Evolutionary conservation across 2,797 vertebrate species (phyloP).

Genomic region (Tangara arthus): DNA sequence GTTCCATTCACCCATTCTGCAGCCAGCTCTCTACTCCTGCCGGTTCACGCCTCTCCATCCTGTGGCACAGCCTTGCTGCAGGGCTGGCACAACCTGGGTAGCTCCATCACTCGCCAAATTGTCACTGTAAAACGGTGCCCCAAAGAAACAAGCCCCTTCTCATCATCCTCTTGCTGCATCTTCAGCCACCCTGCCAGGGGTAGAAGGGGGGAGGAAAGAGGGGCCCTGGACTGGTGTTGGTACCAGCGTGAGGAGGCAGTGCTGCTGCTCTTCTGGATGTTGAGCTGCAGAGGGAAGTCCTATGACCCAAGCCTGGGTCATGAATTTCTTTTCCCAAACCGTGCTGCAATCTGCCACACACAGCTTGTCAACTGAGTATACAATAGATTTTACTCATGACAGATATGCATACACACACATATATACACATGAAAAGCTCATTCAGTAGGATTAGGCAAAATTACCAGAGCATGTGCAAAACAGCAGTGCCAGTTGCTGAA

Average conservation of each 20-base stretch:
- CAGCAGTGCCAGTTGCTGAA: not conserved
- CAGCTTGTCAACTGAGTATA: not conserved
- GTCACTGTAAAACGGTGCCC: not conserved
- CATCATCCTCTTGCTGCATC: not conserved
- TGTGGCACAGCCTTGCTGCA: not conserved
- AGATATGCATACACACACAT: not conserved
- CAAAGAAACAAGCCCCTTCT: not conserved
- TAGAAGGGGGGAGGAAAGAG: not conserved
- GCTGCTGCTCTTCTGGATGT: not conserved
- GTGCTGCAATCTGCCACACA: not conserved
- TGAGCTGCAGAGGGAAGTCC: not conserved
- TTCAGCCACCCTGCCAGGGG: not conserved
- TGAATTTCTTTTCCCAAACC: not conserved
- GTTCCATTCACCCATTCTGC: not conserved
- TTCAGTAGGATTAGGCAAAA: not conserved
- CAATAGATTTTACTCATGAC: not conserved
- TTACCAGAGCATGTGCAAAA: not conserved
- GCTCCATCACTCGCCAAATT: fast-evolving
- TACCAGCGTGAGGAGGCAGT: not conserved
- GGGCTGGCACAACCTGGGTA: not conserved
- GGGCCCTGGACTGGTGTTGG: fast-evolving
- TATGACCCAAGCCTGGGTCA: not conserved
- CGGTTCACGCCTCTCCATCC: not conserved
- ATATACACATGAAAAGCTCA: not conserved
- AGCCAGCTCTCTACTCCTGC: not conserved